Base-by-base conservation (phyloP, 2,797 vertebrate genomes). In the Notolabrus celidotus region DNA sequence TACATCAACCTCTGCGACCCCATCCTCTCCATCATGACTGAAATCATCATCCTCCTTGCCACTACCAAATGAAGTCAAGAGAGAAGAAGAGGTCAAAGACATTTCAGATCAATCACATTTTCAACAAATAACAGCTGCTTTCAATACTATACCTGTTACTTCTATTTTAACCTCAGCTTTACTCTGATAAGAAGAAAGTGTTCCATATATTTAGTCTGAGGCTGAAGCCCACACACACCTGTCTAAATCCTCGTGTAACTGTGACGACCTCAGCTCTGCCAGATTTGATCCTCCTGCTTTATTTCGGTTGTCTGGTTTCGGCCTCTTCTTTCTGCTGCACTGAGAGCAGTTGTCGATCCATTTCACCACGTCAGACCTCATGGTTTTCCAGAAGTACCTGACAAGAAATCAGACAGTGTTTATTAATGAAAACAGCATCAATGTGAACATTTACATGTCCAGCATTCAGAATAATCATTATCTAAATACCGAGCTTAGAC, bases 351-450 rank as follows among this genome's bases (percentile, higher is more conserved):
- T 83, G 60, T 80, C 58, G 74, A 93, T 90, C 92, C 92, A 93
- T 70, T 88, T 84, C 5, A 79, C 45, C 71, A 93, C 86, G 3
- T 92, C 91, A 0, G 78, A 25, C 14, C 53, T 84, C 90, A 93
- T 92, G 9, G 89, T 90, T 52, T 83, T 89, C 91, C 91, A 93
- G 77, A 87, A 91, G 61, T 71, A 92, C 36, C 91, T 91, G 71
- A 8, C 3, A 51, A 16, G 31, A 68, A 11, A 20, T n/a, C 29
- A 2, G 0, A 8, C 22, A 23, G 19, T 10, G 16, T 11, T 46
- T 45, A 38, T 38, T 7, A 25, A 33, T 7, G 2, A 36, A 16
- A 15, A 34, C 46, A 10, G 3, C 9, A 7, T 23, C 15, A 31
- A 10, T 6, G 7, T 25, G 19, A 39, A 39, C n/a, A n/a, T n/a